Conservation (phyloP, 2,113 vertebrate species). For the Urocolius indicus region DNA sequence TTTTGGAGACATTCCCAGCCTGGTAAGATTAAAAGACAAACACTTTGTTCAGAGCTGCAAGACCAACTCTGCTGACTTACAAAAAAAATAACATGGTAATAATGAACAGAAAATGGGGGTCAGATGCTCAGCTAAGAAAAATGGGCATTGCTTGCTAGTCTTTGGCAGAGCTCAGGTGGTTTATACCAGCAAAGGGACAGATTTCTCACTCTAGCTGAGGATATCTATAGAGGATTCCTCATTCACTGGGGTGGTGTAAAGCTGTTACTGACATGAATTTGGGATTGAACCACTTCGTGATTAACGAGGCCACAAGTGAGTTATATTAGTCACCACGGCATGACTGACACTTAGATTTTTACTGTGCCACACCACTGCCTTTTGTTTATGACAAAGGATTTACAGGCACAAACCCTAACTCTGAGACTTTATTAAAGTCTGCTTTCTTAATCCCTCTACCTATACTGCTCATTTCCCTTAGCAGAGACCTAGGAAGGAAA, state of each 20-base stretch:
- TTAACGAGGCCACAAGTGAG: slow-evolving; percentile 51
- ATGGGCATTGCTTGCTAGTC: not conserved
- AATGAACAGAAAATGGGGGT: slow-evolving; percentile 19
- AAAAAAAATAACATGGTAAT: not conserved
- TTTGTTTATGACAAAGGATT: slow-evolving; percentile 21
- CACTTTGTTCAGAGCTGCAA: not conserved
- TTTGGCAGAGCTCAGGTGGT: not conserved
- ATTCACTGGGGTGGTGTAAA: not conserved
- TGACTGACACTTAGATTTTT: slow-evolving; percentile 17
- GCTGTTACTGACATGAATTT: not conserved
- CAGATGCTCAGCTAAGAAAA: slow-evolving; percentile 27
- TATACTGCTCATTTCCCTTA: not conserved
- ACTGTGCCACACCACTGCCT: not conserved
- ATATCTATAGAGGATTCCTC: not conserved
- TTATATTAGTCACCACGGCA: not conserved
- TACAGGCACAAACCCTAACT: not conserved
- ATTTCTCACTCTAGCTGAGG: not conserved
- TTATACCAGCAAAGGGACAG: not conserved
- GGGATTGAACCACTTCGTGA: slow-evolving; percentile 10
- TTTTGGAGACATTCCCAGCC: not conserved
- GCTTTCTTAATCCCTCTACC: not conserved
- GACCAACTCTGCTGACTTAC: not conserved
- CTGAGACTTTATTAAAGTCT: not conserved
- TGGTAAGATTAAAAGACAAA: slow-evolving; percentile 31
- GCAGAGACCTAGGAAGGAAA: not conserved